A percentile compares a stretch with the other conserved stretches of the same genome.
Conservation (phyloP, 2,888 invertebrate species). For the Cephonodes hylas region DNA sequence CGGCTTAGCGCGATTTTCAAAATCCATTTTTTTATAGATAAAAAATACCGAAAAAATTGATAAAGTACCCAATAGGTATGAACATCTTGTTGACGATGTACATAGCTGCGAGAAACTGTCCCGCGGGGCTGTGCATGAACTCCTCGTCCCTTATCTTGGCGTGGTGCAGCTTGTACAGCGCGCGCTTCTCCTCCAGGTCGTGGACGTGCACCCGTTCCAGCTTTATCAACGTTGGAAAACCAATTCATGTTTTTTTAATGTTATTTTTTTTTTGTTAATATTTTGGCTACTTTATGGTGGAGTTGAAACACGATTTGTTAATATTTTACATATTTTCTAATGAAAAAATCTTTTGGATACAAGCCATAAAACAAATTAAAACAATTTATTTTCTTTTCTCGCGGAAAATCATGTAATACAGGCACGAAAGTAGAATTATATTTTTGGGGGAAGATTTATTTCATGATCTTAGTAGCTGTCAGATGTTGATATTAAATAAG, state of each 20-base stretch:
- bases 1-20: too few species aligned
- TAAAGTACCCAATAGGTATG: slow-evolving; percentile 59
- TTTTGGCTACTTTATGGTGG: too few species aligned
- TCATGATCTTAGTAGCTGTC: too few species aligned
- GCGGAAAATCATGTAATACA: background rate
- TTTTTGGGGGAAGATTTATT: too few species aligned
- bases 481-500: too few species aligned
- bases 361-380: slow-evolving; percentile 12
- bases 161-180: slow-evolving; percentile 12
- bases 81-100: slow-evolving; percentile 65
- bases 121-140: slow-evolving; percentile 12
- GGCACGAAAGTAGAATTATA: background rate
- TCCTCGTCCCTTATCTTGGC: background rate
- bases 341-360: background rate
- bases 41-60: too few species aligned
- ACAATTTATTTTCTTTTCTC: background rate
- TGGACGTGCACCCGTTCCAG: slow-evolving; percentile 5
- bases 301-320: too few species aligned
- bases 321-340: background rate
- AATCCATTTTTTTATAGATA: too few species aligned
- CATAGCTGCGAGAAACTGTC: slow-evolving; percentile 38
- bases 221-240: background rate
- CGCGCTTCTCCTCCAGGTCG: slow-evolving; percentile 5
- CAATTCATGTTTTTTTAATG: too few species aligned
- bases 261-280: too few species aligned